Evolutionary conservation across 2,888 invertebrate species (phyloP).

Genomic region (Melanotus villosus): DNA sequence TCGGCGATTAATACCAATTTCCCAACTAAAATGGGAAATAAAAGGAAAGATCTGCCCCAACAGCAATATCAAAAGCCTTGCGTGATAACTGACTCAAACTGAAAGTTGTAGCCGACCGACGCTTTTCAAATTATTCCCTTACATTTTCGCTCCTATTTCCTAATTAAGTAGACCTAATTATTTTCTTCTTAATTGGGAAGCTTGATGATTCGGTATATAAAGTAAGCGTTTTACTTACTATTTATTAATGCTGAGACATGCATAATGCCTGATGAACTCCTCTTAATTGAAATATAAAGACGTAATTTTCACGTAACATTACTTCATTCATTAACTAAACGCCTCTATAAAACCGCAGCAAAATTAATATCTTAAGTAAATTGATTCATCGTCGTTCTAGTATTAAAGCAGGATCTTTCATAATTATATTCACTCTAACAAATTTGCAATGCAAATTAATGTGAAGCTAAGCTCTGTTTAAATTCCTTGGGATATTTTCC

Average conservation of each 20-base stretch:
- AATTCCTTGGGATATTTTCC: not conserved
- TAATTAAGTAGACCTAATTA: constrained; percentile 12
- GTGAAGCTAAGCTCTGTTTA: not conserved
- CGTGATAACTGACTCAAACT: not conserved
- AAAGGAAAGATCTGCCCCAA: not conserved
- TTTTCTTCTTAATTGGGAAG: not conserved
- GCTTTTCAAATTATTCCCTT: constrained; percentile 2
- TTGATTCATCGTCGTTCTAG: not conserved
- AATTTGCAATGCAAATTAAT: not conserved
- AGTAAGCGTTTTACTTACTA: not conserved
- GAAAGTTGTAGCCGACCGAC: not conserved
- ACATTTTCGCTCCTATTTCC: constrained; percentile 6
- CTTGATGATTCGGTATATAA: constrained; percentile 2
- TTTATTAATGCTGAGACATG: not conserved
- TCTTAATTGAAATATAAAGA: constrained; percentile 3
- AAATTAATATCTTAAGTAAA: constrained; percentile 1
- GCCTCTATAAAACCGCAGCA: not conserved
- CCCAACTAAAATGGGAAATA: not conserved
- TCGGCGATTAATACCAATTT: not conserved
- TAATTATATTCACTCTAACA: not conserved
- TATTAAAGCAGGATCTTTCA: not conserved
- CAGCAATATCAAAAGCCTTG: not conserved
- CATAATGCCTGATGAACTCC: not conserved
- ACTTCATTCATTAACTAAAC: not conserved
- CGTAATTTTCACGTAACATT: not conserved